These are phyloP conservation scores for Danionella cerebrum DNA, from an alignment of 2,113 vertebrate species.

Conservation along the genomic window DNA sequence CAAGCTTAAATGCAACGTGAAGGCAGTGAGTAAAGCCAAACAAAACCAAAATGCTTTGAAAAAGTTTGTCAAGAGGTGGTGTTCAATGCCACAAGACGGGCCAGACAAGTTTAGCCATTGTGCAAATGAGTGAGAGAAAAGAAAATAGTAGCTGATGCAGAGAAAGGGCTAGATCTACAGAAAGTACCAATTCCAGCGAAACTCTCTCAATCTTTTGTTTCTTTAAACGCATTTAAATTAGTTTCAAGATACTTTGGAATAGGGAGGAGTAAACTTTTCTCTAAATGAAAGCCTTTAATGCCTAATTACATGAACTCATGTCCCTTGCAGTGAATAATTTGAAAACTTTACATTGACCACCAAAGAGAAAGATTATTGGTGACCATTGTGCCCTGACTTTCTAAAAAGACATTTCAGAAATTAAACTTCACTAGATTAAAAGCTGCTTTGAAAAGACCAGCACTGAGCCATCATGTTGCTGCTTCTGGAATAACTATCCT, in stretches of 20 bases:
- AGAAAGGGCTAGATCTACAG: no score
- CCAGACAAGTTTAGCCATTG: constrained; percentile 35
- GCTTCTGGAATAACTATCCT: constrained; percentile 9
- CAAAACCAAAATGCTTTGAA: background rate
- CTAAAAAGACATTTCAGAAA: background rate
- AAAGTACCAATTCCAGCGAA: no score
- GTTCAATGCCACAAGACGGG: constrained; percentile 30
- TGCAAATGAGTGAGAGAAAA: background rate
- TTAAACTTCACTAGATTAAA: constrained; percentile 14
- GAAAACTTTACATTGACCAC: no score
- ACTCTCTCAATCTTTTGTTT: background rate
- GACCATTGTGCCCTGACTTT: background rate
- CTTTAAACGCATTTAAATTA: no score
- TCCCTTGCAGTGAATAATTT: no score
- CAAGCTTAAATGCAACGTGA: background rate
- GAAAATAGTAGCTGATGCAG: background rate
- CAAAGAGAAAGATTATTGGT: background rate
- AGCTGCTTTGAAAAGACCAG: constrained; percentile 1
- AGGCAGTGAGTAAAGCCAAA: background rate
- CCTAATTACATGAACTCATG: background rate
- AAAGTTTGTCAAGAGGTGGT: background rate
- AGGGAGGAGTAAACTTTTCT: background rate
- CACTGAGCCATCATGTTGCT: background rate
- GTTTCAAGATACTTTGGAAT: no score
- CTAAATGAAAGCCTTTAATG: background rate